phyloP scores from a whole-genome alignment of 2,113 vertebrate genomes.

The Albula glossodonta region DNA sequence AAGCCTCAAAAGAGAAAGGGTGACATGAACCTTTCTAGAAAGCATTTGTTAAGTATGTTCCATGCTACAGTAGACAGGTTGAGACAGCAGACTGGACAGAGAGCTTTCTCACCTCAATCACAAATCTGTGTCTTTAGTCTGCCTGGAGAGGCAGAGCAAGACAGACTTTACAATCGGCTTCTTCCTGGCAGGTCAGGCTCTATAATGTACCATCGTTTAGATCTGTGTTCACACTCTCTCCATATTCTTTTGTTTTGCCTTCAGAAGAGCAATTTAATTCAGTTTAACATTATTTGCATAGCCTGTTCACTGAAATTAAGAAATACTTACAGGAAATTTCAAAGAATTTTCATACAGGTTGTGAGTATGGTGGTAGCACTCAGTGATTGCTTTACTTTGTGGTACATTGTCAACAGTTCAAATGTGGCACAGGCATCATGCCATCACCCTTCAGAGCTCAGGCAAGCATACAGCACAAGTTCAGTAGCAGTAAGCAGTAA shows the following conservation, averaged over 20 bases:
- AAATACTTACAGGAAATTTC: no score
- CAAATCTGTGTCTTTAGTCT: no score
- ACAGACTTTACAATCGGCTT: background rate
- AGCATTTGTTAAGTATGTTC: background rate
- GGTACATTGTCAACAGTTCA: no score
- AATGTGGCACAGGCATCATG: no score
- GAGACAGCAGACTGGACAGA: no score
- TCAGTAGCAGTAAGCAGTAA: no score
- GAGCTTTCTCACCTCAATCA: no score
- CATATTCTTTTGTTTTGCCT: background rate
- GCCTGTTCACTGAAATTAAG: conserved; percentile 5
- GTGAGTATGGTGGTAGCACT: no score
- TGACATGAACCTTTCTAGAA: background rate
- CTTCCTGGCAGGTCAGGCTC: conserved; percentile 9
- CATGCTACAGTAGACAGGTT: background rate
- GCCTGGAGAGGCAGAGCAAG: background rate
- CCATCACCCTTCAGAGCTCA: no score
- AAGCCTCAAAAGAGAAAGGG: conserved; percentile 1
- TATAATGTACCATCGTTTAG: background rate
- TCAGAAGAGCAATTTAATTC: background rate
- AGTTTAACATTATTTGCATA: conserved; percentile 18
- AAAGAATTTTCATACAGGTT: background rate
- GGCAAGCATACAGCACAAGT: no score
- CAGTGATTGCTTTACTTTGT: no score
- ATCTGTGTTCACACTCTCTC: conserved; percentile 4